Evolutionary conservation across 2,888 invertebrate species (phyloP).

Genomic region (Laothoe populi): DNA sequence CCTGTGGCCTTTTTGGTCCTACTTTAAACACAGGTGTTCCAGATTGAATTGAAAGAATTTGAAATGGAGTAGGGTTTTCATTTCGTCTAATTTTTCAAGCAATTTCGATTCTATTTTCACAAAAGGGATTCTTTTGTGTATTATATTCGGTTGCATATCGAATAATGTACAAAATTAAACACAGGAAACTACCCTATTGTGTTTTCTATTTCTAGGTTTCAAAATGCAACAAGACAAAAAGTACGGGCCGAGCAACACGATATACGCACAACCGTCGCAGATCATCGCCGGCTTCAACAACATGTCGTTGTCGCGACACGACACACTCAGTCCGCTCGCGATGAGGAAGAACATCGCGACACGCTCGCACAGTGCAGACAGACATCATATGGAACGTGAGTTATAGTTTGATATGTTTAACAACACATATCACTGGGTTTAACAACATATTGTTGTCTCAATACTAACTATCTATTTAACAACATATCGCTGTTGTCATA

Average conservation of each 20-base stretch:
- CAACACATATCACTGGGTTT: too few relatives aligned
- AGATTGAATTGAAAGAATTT: too few relatives aligned
- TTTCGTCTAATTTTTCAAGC: too few relatives aligned
- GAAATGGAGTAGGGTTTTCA: not conserved
- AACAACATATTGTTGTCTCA: constrained; percentile 8
- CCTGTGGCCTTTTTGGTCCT: too few relatives aligned
- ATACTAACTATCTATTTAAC: not conserved
- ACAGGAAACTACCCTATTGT: too few relatives aligned
- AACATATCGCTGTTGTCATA: too few relatives aligned
- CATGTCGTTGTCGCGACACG: constrained; percentile 49
- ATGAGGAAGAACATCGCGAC: constrained; percentile 78
- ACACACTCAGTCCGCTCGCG: constrained; percentile 77
- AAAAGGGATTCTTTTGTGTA: too few relatives aligned
- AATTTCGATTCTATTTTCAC: too few relatives aligned
- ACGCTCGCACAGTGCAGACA: constrained; percentile 86
- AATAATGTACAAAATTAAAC: too few relatives aligned
- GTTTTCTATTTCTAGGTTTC: constrained; percentile 52
- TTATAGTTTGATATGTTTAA: constrained; percentile 29
- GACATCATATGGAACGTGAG: constrained; percentile 82
- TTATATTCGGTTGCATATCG: too few relatives aligned
- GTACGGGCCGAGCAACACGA: constrained; percentile 57
- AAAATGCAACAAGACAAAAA: constrained; percentile 75
- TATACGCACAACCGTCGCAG: constrained; percentile 85
- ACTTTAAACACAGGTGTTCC: too few relatives aligned
- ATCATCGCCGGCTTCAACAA: constrained; percentile 60